Percentiles rank a stretch among this genome's conserved stretches.
These are phyloP conservation scores for Dendroctonus valens DNA, from an alignment of 1,140 invertebrate genomes.

Conservation along the genomic window DNA sequence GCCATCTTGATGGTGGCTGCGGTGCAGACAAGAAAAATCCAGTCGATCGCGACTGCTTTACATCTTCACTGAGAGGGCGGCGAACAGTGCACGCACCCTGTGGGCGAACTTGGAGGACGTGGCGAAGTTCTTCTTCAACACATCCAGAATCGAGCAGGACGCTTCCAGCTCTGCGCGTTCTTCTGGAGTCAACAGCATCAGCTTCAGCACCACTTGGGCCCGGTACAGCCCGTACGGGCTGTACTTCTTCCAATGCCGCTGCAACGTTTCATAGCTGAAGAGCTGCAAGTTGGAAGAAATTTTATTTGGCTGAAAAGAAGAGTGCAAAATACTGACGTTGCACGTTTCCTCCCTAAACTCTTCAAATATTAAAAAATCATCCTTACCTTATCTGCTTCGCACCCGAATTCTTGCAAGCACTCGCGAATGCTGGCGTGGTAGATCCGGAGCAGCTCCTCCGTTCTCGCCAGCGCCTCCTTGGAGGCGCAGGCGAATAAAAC, in stretches of 20 bases:
- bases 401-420: constrained; percentile 1
- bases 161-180: background rate
- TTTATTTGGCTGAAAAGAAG: background rate
- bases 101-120: background rate
- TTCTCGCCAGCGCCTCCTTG: background rate
- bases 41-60: no score
- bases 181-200: constrained; percentile 1
- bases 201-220: background rate
- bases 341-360: no score
- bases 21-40: no score
- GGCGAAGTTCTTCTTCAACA: background rate
- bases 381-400: background rate
- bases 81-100: background rate
- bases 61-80: no score
- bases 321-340: no score
- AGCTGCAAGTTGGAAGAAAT: background rate
- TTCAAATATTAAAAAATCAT: background rate
- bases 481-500: constrained; percentile 1
- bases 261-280: constrained; percentile 2
- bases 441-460: background rate
- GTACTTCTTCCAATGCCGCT: constrained; percentile 8
- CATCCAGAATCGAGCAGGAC: background rate
- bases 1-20: no score
- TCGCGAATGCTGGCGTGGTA: background rate
- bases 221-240: background rate